Base-by-base conservation (phyloP, 2,113 vertebrate genomes). In the Rhineura floridana region DNA sequence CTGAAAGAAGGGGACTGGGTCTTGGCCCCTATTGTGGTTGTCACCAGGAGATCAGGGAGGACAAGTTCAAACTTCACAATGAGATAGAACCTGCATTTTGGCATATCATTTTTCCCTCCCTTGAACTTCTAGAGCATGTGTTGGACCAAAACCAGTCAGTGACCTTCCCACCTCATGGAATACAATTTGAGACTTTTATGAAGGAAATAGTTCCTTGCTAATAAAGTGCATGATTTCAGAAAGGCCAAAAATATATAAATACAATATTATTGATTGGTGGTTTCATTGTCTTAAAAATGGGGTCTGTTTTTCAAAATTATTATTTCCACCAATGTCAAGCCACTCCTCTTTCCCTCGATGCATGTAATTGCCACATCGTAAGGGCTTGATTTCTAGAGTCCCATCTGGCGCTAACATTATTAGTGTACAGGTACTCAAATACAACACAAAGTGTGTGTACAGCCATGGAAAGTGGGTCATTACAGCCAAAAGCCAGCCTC, bases 211-310 rank as follows among this genome's bases (percentile, higher is more conserved):
- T 52, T 62, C 46, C 67, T 73, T 3, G 33, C 48, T 0, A 12
- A 92, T 95, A 95, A 96, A 95, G 94, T 95, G 95, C 95, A 0
- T 91, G 52, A 75, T 91, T 82, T 89, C 42, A 89, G 81, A 93
- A 91, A 95, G 94, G 94, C 92, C 88, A 33, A 85, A 55, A 4
- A 69, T 84, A 73, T 25, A 70, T 23, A 84, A 25, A 67, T 21
- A 83, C 4, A 73, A 7, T 73, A 73, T 73, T 44, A 42, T 39
- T 25, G 23, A n/a, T n/a, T n/a, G n/a, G 13, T 11, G 3, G 2
- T 33, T 15, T 78, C 62, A 25, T 50, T 36, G 12, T 42, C 59
- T 75, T 25, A 88, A 78, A 11, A n/a, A 9, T n/a, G 23, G 42
- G 4, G 1, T n/a, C n/a, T n/a, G n/a, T 25, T 8, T 65, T 44